phyloP scores from a whole-genome alignment of 37 sponge, comb jelly and placozoan species.

The Cliona cf. orientalis region DNA sequence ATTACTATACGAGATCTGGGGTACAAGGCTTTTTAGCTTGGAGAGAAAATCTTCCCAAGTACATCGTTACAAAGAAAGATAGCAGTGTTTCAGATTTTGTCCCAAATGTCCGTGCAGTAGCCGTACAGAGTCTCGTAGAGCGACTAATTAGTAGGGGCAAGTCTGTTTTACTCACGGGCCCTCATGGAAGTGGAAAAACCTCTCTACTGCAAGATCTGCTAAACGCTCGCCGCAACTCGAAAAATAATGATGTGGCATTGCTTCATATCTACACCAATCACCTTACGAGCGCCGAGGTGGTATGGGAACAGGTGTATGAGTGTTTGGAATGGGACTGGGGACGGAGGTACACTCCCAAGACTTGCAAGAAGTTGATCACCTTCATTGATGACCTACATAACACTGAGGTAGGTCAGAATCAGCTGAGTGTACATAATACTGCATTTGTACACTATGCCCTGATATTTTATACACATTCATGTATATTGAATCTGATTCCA shows the following conservation, averaged over 20 bases:
- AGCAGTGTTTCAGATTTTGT: constrained; percentile 1
- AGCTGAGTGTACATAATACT: no score
- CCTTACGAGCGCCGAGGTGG: neutral
- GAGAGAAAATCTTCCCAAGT: neutral
- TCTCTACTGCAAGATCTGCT: constrained; percentile 27
- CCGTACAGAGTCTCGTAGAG: constrained; percentile 18
- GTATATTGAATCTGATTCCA: no score
- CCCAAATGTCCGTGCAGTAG: neutral
- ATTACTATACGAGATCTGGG: constrained; percentile 12
- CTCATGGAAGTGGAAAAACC: constrained; percentile 73
- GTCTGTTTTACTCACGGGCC: constrained; percentile 62
- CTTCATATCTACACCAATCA: constrained; percentile 40
- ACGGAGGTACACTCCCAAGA: constrained; percentile 61
- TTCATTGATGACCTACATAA: constrained; percentile 79
- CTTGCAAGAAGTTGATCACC: constrained; percentile 56
- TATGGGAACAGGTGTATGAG: constrained; percentile 52
- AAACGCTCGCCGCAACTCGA: neutral
- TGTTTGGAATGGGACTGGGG: constrained; percentile 82
- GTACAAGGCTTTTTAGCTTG: neutral
- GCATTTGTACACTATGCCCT: no score
- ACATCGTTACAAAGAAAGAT: neutral
- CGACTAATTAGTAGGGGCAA: constrained; percentile 7
- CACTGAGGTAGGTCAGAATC: constrained; percentile 24
- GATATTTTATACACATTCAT: no score
- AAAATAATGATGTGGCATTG: neutral